These are phyloP conservation scores for Buathra laborator DNA, from an alignment of 2,888 invertebrate species.

Conservation along the genomic window DNA sequence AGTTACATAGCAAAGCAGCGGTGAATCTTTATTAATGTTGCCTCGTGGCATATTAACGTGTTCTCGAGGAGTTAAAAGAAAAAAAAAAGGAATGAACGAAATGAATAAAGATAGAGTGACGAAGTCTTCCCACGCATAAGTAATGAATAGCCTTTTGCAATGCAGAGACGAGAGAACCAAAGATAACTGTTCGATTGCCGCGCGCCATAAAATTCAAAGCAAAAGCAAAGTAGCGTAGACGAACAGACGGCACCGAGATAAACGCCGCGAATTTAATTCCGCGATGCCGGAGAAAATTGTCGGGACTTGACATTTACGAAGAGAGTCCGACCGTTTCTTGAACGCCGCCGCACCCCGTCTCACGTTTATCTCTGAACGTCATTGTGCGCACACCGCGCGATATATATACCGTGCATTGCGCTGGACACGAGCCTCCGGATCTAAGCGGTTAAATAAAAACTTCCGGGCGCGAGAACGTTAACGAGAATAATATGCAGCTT, in stretches of 20 bases:
- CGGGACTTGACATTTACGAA: constrained; percentile 76
- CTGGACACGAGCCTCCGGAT: not conserved
- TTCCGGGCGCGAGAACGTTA: constrained; percentile 11
- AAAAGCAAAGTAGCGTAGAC: constrained; percentile 1
- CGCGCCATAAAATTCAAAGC: constrained; percentile 45
- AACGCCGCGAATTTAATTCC: constrained; percentile 64
- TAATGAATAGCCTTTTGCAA: constrained; percentile 3
- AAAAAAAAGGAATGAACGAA: not conserved
- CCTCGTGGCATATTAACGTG: constrained; percentile 28
- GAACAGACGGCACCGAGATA: not conserved
- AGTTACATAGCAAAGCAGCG: not conserved
- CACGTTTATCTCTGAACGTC: constrained; percentile 62
- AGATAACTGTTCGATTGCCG: constrained; percentile 7
- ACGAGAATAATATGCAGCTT: not conserved
- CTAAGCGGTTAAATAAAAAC: constrained; percentile 4
- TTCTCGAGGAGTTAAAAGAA: constrained; percentile 25
- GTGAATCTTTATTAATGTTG: constrained; percentile 23
- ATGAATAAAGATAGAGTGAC: not conserved
- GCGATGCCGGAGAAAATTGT: constrained; percentile 69
- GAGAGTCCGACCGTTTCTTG: constrained; percentile 70
- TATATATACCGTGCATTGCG: constrained; percentile 13
- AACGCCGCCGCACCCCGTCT: constrained; percentile 73
- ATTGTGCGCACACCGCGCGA: constrained; percentile 2
- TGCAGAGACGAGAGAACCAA: not conserved
- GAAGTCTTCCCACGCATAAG: constrained; percentile 41